A percentile compares a stretch with the other conserved stretches of the same genome.
These are phyloP conservation scores for Eretmocerus hayati DNA, from an alignment of 2,888 invertebrate species.

Conservation along the genomic window DNA sequence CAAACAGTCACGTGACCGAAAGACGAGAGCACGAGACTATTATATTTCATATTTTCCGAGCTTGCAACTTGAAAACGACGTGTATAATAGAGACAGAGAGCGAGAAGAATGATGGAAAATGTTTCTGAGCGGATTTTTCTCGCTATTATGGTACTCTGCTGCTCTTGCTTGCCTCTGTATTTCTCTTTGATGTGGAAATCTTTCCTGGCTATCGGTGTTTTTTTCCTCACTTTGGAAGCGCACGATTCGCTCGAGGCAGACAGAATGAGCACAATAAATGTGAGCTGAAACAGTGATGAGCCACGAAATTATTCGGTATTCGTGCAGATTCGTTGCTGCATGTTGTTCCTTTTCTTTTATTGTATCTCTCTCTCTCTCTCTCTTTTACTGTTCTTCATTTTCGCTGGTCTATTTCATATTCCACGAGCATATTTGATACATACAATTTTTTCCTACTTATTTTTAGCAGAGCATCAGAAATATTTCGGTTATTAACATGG, in stretches of 20 bases:
- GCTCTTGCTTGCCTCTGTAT: slow-evolving; percentile 18
- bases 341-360: slow-evolving; percentile 7
- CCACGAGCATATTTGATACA: too few relatives aligned
- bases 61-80: too few relatives aligned
- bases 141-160: slow-evolving; percentile 20
- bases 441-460: too few relatives aligned
- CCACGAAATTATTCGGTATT: slow-evolving; percentile 20
- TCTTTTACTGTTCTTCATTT: too few relatives aligned
- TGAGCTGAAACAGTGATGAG: slow-evolving; percentile 9
- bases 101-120: neutral
- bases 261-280: slow-evolving; percentile 20
- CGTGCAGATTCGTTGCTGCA: slow-evolving; percentile 19
- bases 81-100: too few relatives aligned
- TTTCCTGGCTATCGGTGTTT: slow-evolving; percentile 22
- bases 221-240: slow-evolving; percentile 10
- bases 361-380: slow-evolving; percentile 1
- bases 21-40: neutral
- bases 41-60: slow-evolving; percentile 11
- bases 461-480: too few relatives aligned
- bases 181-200: too few relatives aligned
- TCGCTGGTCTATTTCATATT: too few relatives aligned
- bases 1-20: neutral
- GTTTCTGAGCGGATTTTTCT: slow-evolving; percentile 7
- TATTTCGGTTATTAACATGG: too few relatives aligned
- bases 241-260: slow-evolving; percentile 13